Percentiles rank a stretch among this genome's conserved stretches.
Evolutionary conservation across 2,888 invertebrate species (phyloP).

Genomic region (Rhagophthalmus giganteus): DNA sequence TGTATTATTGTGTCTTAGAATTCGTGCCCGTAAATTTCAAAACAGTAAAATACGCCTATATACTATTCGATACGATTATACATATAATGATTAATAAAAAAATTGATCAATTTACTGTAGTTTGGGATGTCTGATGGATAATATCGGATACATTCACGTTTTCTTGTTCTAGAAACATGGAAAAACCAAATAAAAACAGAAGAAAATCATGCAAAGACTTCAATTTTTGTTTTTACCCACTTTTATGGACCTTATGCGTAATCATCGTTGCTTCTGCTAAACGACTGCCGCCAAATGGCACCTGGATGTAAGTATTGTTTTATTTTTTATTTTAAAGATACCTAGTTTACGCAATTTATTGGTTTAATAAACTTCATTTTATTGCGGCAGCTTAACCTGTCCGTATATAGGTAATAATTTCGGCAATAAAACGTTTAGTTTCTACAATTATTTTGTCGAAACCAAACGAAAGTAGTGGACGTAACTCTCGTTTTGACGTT

Average conservation of each 20-base stretch:
- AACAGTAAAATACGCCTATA: no score
- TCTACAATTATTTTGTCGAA: background rate
- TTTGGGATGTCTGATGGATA: no score
- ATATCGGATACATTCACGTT: no score
- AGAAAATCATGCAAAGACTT: constrained; percentile 2
- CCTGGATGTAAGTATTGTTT: constrained; percentile 34
- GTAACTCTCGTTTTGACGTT: constrained; percentile 27
- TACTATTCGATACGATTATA: no score
- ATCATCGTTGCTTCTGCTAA: constrained; percentile 19
- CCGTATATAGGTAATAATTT: no score
- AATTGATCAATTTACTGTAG: no score
- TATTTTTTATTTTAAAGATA: background rate
- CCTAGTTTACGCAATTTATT: background rate
- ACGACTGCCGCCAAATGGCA: constrained; percentile 31
- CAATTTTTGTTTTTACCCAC: constrained; percentile 6
- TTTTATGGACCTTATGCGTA: constrained; percentile 19
- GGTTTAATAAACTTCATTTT: constrained; percentile 1
- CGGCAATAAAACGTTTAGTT: no score
- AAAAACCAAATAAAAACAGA: background rate
- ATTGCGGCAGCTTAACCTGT: background rate
- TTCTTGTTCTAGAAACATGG: constrained; percentile 13
- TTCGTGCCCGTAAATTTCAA: background rate
- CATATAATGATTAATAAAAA: no score
- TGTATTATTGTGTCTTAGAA: background rate
- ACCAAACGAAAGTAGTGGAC: constrained; percentile 6